Conservation (phyloP, 2,797 vertebrate genomes). For the Lepilemur ruficaudatus region DNA sequence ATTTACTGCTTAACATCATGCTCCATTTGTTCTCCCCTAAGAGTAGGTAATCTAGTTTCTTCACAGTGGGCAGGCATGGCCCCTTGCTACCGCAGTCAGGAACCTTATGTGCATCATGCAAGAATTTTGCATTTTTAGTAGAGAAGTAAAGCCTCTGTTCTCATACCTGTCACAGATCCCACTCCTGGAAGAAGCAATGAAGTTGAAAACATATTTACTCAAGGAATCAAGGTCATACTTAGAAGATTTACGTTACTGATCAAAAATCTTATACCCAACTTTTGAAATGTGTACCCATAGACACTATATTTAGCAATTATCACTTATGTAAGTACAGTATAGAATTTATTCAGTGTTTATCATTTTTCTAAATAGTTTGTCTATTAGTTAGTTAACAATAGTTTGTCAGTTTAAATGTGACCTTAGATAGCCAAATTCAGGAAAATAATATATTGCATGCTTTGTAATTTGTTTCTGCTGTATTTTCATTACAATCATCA, state of each 20-base stretch:
- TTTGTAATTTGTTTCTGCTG: neutral
- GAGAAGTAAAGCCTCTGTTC: neutral
- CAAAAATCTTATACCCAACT: neutral
- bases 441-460: neutral
- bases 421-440: neutral
- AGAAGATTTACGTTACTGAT: neutral
- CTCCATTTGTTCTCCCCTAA: neutral
- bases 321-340: neutral
- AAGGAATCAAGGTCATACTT: neutral
- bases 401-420: neutral
- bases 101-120: neutral
- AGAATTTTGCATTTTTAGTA: neutral
- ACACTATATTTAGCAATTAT: neutral
- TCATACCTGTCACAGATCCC: neutral
- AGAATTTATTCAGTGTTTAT: neutral
- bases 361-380: neutral
- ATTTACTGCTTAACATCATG: neutral
- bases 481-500: constrained; percentile 30
- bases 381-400: neutral
- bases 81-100: neutral
- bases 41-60: neutral
- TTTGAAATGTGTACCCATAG: neutral
- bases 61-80: fast-evolving
- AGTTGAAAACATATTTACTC: constrained; percentile 7
- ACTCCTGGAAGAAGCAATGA: neutral